A percentile compares a stretch with the other conserved stretches of the same genome.
These are phyloP conservation scores for Trichacis sp. DNA, from an alignment of 2,888 invertebrate genomes.

Conservation along the genomic window DNA sequence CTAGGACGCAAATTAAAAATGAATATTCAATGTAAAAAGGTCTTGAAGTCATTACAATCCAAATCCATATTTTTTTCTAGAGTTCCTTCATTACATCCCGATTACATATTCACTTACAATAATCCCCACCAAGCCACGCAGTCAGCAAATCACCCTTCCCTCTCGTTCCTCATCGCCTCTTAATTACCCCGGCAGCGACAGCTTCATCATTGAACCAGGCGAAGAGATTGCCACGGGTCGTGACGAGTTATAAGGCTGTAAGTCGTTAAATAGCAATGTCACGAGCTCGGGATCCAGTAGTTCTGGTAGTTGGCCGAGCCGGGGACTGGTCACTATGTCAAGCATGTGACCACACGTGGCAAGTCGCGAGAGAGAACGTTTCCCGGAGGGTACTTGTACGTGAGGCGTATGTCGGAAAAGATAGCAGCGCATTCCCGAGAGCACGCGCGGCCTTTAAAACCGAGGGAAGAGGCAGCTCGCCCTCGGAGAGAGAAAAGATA, in stretches of 20 bases:
- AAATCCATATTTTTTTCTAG: too few species aligned
- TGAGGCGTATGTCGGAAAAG: constrained; percentile 17
- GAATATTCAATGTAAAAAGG: too few species aligned
- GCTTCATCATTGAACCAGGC: constrained; percentile 11
- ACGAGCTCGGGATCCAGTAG: constrained; percentile 34
- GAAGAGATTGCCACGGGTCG: constrained; percentile 19
- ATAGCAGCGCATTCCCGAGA: constrained; percentile 22
- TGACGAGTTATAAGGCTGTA: constrained; percentile 33
- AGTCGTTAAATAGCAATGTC: constrained; percentile 39
- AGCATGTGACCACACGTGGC: constrained; percentile 40
- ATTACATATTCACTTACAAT: too few species aligned
- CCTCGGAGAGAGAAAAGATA: constrained; percentile 39
- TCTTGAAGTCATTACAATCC: too few species aligned
- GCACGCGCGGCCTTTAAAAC: too few species aligned
- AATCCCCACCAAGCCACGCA: too few species aligned
- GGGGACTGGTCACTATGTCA: constrained; percentile 39
- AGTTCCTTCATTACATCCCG: too few species aligned
- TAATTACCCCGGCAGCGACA: constrained; percentile 2
- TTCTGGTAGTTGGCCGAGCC: constrained; percentile 30
- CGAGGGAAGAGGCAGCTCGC: too few species aligned
- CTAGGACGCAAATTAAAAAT: too few species aligned
- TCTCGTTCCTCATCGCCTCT: neutral
- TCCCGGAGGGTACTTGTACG: constrained; percentile 8
- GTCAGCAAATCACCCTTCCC: too few species aligned
- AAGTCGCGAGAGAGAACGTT: constrained; percentile 12